phyloP scores from a whole-genome alignment of 2,113 vertebrate genomes.

The Crotalus helleri region DNA sequence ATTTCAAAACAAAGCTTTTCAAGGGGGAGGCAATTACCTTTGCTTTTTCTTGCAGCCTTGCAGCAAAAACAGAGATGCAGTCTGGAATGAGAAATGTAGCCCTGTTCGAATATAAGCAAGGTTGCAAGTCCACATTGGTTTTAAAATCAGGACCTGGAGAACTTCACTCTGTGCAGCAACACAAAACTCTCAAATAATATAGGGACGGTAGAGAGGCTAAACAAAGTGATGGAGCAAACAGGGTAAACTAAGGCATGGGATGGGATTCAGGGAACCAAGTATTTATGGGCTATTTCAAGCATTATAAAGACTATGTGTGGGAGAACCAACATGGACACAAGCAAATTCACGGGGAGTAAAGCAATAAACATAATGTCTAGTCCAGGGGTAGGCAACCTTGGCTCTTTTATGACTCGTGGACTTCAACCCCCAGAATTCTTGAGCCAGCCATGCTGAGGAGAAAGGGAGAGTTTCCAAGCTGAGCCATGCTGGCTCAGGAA shows the following conservation, averaged over 20 bases:
- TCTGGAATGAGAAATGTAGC: not conserved
- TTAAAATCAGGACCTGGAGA: not conserved
- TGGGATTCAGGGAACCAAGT: not conserved
- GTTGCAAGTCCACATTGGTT: not conserved
- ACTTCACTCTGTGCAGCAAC: not conserved
- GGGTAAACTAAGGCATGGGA: not conserved
- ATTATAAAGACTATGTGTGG: not conserved
- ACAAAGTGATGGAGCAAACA: not conserved
- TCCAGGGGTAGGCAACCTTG: too few relatives aligned
- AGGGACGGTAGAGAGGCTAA: not conserved
- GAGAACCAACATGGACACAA: not conserved
- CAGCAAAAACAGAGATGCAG: not conserved
- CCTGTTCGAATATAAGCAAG: not conserved
- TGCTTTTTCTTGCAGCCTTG: conserved; percentile 33
- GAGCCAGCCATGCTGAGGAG: too few relatives aligned
- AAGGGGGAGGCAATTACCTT: conserved; percentile 32
- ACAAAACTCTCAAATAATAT: not conserved
- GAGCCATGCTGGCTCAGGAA: too few relatives aligned
- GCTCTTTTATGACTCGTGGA: too few relatives aligned
- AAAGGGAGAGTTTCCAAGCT: too few relatives aligned
- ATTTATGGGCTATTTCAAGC: not conserved
- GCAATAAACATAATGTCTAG: not conserved
- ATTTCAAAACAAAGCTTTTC: conserved; percentile 35
- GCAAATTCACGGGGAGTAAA: not conserved
- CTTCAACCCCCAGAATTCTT: too few relatives aligned